These are phyloP conservation scores for Prietella phreatophila DNA, from an alignment of 2,113 vertebrate species.

Conservation along the genomic window DNA sequence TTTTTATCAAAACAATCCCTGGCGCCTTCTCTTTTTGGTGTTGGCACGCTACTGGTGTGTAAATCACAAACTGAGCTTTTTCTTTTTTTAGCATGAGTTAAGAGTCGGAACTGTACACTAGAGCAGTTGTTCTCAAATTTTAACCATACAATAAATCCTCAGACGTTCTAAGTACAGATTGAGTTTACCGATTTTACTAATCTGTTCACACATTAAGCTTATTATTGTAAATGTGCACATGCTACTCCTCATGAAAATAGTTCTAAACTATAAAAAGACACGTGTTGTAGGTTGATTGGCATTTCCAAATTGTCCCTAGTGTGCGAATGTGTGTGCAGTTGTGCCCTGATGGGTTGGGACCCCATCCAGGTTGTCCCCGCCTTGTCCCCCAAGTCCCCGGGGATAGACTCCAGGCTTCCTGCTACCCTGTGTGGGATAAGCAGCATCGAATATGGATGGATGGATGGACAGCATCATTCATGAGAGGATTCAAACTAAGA, in stretches of 20 bases:
- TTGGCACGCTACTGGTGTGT: slow-evolving; percentile 63
- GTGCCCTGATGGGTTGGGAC: too few relatives aligned
- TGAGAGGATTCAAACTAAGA: neutral
- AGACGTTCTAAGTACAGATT: neutral
- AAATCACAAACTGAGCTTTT: slow-evolving; percentile 43
- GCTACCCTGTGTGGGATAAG: too few relatives aligned
- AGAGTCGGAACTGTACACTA: neutral
- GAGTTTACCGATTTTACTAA: neutral
- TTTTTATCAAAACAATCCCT: slow-evolving; percentile 73
- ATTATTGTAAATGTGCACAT: neutral
- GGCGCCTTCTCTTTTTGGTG: slow-evolving; percentile 51
- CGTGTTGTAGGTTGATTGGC: too few relatives aligned
- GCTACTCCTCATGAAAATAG: neutral
- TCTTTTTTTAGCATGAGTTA: neutral
- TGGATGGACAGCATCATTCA: neutral
- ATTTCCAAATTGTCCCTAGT: too few relatives aligned
- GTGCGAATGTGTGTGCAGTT: too few relatives aligned
- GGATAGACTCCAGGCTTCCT: too few relatives aligned
- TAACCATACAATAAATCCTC: neutral
- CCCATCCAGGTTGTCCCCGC: too few relatives aligned
- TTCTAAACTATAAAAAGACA: too few relatives aligned
- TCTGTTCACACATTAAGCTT: neutral
- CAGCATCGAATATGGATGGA: too few relatives aligned
- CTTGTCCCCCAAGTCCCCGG: too few relatives aligned
- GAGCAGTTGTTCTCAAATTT: neutral